Evolutionary conservation across 1,140 invertebrate genomes (phyloP), one percentile per base, ranked within the genome.

Genomic region (Teleopsis dalmanni): DNA sequence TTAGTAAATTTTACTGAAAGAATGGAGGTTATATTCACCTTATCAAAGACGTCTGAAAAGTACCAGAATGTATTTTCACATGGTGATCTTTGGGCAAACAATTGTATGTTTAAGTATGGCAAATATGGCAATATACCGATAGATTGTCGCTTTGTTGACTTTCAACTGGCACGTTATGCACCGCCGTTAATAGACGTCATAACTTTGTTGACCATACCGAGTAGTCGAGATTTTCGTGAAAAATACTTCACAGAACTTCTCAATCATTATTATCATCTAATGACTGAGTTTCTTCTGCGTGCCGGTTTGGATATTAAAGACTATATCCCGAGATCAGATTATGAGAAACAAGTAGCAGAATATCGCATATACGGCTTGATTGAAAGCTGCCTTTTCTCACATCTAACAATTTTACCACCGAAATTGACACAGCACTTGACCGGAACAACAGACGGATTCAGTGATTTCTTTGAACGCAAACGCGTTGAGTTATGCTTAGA

Each of bases 11-110:
- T 74, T 21, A 65, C 63, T 0, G 57, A 60, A 29, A 52, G 70
- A 13, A 75, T 71, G 58, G 58, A 73, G 1, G 48, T 51, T 3
- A 63, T 78, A 2, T 72, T 72, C 14, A 62, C 73, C 10, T 65
- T 75, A 1, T 60, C 72, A 21, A 70, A 72, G 50, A 72, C 74
- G 0, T 79, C 76, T 3, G 27, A 57, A 4, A 71, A 59, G 18
- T 75, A 74, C 38, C 60, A 66, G n/a, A 83, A 82, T 48, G 75
- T 76, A 1, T 55, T 81, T 1, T 66, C 69, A 16, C 82, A 83
- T 58, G 76, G 76, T 0, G 79, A 84, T 65, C 53, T 81, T 4
- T 82, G 81, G 79, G 58, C 72, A 2, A 81, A 79, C 53, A 84
- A 84, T 57, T 59, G 82, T 9, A 72, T 84, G 55, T 75, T 80